These are phyloP conservation scores for Propithecus perrieri DNA, from an alignment of 2,797 vertebrate genomes.

Conservation along the genomic window DNA sequence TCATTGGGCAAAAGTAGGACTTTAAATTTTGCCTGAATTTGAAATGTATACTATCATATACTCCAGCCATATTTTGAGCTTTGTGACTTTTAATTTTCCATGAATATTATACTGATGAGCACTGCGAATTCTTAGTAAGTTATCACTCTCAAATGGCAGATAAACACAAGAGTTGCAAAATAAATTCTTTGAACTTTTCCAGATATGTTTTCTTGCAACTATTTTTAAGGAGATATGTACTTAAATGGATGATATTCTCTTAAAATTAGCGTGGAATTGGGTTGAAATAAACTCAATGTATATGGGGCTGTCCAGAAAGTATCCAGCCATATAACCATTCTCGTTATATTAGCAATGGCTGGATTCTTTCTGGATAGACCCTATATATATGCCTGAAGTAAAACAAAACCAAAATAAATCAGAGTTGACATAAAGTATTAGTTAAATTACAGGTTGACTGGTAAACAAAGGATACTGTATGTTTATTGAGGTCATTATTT, in stretches of 20 bases:
- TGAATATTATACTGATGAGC: not conserved
- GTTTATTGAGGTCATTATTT: not conserved
- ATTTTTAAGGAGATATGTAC: not conserved
- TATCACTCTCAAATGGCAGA: not conserved
- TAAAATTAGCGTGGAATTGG: constrained; percentile 4
- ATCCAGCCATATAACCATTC: too few relatives aligned
- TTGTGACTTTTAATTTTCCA: not conserved
- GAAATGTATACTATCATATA: constrained; percentile 45
- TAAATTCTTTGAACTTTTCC: constrained; percentile 17
- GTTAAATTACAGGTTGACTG: not conserved
- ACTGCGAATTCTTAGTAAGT: not conserved
- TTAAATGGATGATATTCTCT: not conserved
- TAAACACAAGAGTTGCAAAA: not conserved
- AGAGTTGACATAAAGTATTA: not conserved
- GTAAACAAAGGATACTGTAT: not conserved
- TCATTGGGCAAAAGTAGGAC: constrained; percentile 43
- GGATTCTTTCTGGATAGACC: too few relatives aligned
- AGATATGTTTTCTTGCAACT: not conserved
- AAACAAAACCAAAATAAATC: constrained; percentile 17
- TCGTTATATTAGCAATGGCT: too few relatives aligned
- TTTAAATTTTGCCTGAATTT: constrained; percentile 64
- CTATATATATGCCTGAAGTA: not conserved
- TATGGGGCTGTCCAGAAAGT: not conserved
- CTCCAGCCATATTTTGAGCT: not conserved
- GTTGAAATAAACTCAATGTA: not conserved